Conservation (phyloP, 2,797 vertebrate genomes). For the Hephaestus fuliginosus region DNA sequence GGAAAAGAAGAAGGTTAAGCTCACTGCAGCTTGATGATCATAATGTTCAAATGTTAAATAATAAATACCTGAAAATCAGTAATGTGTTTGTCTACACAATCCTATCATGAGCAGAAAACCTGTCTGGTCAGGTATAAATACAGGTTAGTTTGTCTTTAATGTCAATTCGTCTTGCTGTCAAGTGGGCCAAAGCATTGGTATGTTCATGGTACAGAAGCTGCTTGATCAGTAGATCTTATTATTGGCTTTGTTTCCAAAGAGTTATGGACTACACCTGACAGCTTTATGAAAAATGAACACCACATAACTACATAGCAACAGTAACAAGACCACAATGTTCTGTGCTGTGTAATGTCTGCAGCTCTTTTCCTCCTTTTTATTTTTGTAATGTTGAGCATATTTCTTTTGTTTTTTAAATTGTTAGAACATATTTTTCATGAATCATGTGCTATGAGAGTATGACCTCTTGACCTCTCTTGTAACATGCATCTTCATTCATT, state of each 20-base stretch:
- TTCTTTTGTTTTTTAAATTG: not conserved
- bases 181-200: not conserved
- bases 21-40: not conserved
- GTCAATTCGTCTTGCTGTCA: not conserved
- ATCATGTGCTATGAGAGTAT: not conserved
- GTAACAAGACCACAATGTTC: not conserved
- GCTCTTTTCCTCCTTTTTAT: not conserved
- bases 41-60: not conserved
- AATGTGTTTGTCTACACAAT: not conserved
- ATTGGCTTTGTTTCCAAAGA: not conserved
- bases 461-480: not conserved
- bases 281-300: not conserved
- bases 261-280: not conserved
- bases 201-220: not conserved
- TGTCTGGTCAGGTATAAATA: not conserved
- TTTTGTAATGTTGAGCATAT: not conserved
- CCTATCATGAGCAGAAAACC: not conserved
- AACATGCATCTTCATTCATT: not conserved
- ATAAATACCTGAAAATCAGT: not conserved
- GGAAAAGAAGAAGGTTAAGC: conserved; percentile 13
- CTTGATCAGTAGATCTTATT: not conserved
- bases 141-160: not conserved
- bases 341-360: not conserved
- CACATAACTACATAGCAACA: not conserved
- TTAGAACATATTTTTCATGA: not conserved